These are phyloP conservation scores for Bombus ignitus DNA, from an alignment of 1,140 invertebrate genomes.

Conservation along the genomic window DNA sequence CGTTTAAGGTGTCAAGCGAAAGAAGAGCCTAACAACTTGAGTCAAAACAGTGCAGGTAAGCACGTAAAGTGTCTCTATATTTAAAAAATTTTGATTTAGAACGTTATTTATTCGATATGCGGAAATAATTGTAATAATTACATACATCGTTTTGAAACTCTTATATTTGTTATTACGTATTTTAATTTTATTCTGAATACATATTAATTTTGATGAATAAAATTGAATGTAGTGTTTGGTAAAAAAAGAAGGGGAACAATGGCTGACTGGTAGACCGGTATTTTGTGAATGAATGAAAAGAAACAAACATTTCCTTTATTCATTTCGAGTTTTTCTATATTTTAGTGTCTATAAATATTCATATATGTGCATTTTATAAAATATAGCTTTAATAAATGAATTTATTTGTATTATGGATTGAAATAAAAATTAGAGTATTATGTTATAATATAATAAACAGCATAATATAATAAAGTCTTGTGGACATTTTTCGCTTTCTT, in stretches of 20 bases:
- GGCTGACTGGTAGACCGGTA: not conserved
- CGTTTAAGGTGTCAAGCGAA: not conserved
- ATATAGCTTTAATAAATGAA: too few relatives aligned
- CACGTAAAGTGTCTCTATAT: not conserved
- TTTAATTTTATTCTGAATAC: not conserved
- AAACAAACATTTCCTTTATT: not conserved
- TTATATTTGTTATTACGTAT: not conserved
- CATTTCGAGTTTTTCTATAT: too few relatives aligned
- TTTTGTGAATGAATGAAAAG: not conserved
- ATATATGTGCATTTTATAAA: too few relatives aligned
- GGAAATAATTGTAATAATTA: not conserved
- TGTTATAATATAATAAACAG: not conserved
- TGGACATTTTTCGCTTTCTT: not conserved
- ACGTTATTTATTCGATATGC: not conserved
- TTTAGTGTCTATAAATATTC: too few relatives aligned
- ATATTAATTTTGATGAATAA: not conserved
- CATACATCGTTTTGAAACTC: not conserved
- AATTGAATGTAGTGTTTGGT: not conserved
- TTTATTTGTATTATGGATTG: not conserved
- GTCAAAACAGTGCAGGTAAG: constrained; percentile 18
- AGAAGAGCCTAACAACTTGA: not conserved
- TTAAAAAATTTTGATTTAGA: not conserved
- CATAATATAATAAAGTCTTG: not conserved
- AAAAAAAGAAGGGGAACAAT: not conserved
- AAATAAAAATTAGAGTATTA: not conserved